Base-by-base conservation (phyloP, 2,888 invertebrate genomes). In the Nephrocerus scutellatus region DNA sequence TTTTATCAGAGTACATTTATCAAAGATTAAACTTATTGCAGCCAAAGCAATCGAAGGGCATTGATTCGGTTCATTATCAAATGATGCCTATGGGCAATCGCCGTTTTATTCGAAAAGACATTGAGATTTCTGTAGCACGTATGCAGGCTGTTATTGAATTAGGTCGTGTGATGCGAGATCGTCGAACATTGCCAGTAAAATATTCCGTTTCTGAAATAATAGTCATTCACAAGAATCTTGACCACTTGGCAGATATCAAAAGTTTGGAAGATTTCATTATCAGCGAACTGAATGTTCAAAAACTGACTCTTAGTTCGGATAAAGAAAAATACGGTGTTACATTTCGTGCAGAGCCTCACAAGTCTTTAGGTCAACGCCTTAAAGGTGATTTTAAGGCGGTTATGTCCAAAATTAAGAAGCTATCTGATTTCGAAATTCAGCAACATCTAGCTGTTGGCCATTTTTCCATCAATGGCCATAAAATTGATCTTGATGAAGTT, bases 71-170 rank as follows among this genome's bases (percentile, higher is more conserved):
- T 1, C 98, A 98, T 63, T 97, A 84, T 61, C 77, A 89, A 55
- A 83, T 89, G 84, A 75, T 95, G 47, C 93, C 97, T 1, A 74
- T 80, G 39, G 75, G 86, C 0, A 78, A 79, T 55, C 46, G 69
- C 2, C 68, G 74, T 28, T 71, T 91, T 32, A 90, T 98, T 36
- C 80, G 93, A 62, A 75, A 74, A 42, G 74, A 80, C 36, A 93
- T 96, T 44, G 98, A 98, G 70, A 73, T 82, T 45, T 86, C 93
- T 12, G 91, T 98, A 0, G 74, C 82, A 20, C 74, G 83, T 51
- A 95, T 98, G 95, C 97, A 98, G 72, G 79, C 81, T 24, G 87
- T 97, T 3, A 87, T 98, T 47, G 97, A 97, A 63, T 70, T 97
- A 20, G 96, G 95, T 1, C 77, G 98, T 48, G 82, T 95, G 7